These are phyloP conservation scores for Latrodectus geometricus DNA, from an alignment of 1,140 invertebrate genomes.

Conservation along the genomic window DNA sequence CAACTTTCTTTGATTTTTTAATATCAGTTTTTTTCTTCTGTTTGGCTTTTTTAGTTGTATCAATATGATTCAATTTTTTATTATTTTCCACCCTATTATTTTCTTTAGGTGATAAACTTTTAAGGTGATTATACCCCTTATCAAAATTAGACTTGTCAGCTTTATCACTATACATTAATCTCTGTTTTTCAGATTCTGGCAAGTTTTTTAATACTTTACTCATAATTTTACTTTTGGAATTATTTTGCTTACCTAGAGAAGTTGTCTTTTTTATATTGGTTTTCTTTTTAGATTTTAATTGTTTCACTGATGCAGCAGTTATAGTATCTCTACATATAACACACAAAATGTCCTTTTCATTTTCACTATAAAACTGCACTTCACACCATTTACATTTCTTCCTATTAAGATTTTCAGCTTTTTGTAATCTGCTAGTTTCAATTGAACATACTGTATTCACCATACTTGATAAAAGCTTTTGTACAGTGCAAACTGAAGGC, in stretches of 20 bases:
- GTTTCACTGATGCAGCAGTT: background rate
- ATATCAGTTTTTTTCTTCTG: background rate
- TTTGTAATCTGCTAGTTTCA: background rate
- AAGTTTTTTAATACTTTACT: slow-evolving; percentile 23
- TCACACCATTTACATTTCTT: slow-evolving; percentile 26
- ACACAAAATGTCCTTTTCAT: slow-evolving; percentile 3
- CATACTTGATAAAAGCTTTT: slow-evolving; percentile 6
- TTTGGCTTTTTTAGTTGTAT: background rate
- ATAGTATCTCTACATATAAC: slow-evolving; percentile 1
- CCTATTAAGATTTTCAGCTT: background rate
- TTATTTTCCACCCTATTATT: background rate
- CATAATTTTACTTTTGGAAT: slow-evolving; percentile 8
- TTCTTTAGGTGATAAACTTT: slow-evolving; percentile 2
- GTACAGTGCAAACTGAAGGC: background rate
- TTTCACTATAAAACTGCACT: background rate
- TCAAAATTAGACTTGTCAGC: slow-evolving; percentile 14
- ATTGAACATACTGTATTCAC: slow-evolving; percentile 6
- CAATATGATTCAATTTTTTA: background rate
- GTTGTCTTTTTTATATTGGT: background rate
- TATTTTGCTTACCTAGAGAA: background rate
- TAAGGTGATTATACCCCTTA: slow-evolving; percentile 38
- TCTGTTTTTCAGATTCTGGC: slow-evolving; percentile 28
- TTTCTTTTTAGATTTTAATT: background rate
- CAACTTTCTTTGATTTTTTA: background rate
- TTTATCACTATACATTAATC: slow-evolving; percentile 28